Percentiles rank a stretch among this genome's conserved stretches.
Conservation (phyloP, 2,797 vertebrate genomes). For the Halcyon badia region DNA sequence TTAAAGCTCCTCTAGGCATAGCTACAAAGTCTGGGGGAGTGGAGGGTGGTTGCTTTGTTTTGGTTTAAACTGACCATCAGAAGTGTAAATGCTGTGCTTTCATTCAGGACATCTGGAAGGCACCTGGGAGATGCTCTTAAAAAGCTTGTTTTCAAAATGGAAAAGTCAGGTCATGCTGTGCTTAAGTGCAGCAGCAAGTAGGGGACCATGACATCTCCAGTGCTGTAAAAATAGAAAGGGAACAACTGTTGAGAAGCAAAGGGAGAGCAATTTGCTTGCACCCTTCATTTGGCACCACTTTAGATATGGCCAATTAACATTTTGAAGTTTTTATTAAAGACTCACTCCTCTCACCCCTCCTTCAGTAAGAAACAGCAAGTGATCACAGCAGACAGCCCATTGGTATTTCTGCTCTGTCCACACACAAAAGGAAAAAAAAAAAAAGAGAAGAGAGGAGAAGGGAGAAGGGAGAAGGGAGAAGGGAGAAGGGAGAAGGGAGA, state of each 20-base stretch:
- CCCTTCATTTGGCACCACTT: not conserved
- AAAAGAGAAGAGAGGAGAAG: not conserved
- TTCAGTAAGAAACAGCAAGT: not conserved
- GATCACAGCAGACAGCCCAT: not conserved
- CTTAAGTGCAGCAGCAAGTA: not conserved
- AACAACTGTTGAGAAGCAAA: not conserved
- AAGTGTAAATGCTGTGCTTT: not conserved
- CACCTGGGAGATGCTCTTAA: not conserved
- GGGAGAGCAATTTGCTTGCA: fast-evolving
- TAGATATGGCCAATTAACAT: not conserved
- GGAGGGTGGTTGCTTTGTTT: not conserved
- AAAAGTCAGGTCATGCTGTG: not conserved
- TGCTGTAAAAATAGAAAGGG: not conserved
- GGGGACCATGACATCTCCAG: fast-evolving
- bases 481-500: no score
- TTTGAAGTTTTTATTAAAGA: not conserved
- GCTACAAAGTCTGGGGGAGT: not conserved
- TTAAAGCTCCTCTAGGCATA: not conserved
- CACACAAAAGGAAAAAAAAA: no score
- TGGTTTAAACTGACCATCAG: not conserved
- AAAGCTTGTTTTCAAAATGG: not conserved
- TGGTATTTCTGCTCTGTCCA: not conserved
- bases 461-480: not conserved
- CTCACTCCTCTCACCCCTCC: not conserved
- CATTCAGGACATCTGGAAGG: not conserved